Evolutionary conservation across 2,797 vertebrate genomes (phyloP), one percentile per base, ranked within the genome.

Genomic region (Helicolenus hilgendorfi): DNA sequence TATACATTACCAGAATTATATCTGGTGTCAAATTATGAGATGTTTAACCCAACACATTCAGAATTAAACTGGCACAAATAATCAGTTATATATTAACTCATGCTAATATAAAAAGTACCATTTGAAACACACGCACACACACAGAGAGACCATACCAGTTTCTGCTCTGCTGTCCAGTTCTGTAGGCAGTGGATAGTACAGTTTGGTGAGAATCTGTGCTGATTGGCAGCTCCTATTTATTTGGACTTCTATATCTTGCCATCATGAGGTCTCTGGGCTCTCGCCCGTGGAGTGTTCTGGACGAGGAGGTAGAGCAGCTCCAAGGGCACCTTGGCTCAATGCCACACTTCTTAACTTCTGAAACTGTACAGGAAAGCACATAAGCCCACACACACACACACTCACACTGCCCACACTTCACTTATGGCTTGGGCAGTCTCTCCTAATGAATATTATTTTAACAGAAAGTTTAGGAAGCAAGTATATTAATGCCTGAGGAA

Each of bases 151-250:
- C 20, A 13, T 29, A 45, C 29, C 55, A 13, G 58, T 72, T 68
- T 58, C 73, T 58, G 65, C 63, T 64, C 65, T 81, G 73, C 65
- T 85, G 68, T 82, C 67, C 78, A 84, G 67, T 78, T 77, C 72
- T 80, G 77, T 65, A 71, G 72, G 75, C 81, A 72, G 81, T 49
- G 45, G 63, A 70, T 63, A 18, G 73, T 65, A 74, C 72, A 87
- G 70, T 75, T 79, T 76, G 81, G 55, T 62, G 85, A 82, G 82
- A 90, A 77, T 77, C 58, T 73, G 72, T 56, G 73, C 41, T 96
- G 96, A 96, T 86, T 96, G 96, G 95, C 95, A 95, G 92, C 71
- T 90, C 89, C 83, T 88, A 86, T 93, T 91, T 90, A 92, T 94
- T 92, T 89, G 83, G 69, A 83, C 38, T 63, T 71, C 68, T 84